Evolutionary conservation across 2,113 vertebrate species (phyloP).

Genomic region (Nothocercus nigrocapillus): DNA sequence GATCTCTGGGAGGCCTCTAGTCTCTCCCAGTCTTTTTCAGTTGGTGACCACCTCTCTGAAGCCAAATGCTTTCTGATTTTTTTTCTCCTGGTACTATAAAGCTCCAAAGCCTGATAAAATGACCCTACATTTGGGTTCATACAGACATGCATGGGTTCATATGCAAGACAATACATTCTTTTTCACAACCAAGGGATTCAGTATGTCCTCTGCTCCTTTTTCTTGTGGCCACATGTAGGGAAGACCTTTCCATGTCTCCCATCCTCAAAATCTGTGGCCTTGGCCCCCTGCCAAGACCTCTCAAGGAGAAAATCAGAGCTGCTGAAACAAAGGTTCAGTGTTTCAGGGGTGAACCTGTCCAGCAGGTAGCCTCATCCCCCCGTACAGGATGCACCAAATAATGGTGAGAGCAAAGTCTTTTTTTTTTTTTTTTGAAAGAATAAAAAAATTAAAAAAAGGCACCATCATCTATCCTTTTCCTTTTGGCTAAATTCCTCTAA

Average conservation of each 20-base stretch:
- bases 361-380: background rate
- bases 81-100: background rate
- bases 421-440: slow-evolving; percentile 37
- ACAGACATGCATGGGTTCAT: background rate
- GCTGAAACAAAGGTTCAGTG: background rate
- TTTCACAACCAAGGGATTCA: background rate
- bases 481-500: slow-evolving; percentile 94
- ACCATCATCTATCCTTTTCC: slow-evolving; percentile 87
- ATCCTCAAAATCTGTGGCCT: background rate
- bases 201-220: rapidly evolving
- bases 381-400: background rate
- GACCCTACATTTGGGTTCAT: background rate
- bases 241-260: background rate
- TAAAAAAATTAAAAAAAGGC: slow-evolving; percentile 70
- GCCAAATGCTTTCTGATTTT: background rate
- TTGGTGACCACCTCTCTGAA: background rate
- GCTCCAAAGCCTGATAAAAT: background rate
- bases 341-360: background rate
- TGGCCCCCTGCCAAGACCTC: background rate
- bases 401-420: background rate
- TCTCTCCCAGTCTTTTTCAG: background rate
- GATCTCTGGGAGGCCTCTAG: background rate
- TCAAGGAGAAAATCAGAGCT: background rate
- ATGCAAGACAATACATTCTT: background rate
- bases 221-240: background rate